These are phyloP conservation scores for Dascyllus trimaculatus DNA, from an alignment of 2,113 vertebrate genomes.

Conservation along the genomic window DNA sequence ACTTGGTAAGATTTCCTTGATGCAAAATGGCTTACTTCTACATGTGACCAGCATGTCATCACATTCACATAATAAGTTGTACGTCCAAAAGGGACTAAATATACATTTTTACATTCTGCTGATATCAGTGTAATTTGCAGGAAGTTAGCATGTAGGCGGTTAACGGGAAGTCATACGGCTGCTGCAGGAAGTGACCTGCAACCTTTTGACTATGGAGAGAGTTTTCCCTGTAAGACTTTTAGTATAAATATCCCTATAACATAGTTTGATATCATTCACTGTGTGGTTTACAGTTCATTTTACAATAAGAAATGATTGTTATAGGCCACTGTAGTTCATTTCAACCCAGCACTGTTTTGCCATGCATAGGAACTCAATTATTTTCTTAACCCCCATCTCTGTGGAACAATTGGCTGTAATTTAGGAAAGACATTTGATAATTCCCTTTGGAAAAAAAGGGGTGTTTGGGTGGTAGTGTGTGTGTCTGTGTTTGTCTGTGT, in stretches of 20 bases:
- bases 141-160: neutral
- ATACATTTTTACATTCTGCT: conserved; percentile 2
- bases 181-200: neutral
- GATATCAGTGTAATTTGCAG: neutral
- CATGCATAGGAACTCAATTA: too few relatives aligned
- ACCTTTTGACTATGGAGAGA: neutral
- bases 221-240: neutral
- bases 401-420: neutral
- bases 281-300: neutral
- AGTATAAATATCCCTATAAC: neutral
- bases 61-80: neutral
- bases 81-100: neutral
- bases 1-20: too few relatives aligned
- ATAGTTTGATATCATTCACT: neutral
- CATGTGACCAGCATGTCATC: neutral
- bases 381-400: neutral
- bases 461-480: too few relatives aligned
- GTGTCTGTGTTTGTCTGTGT: neutral
- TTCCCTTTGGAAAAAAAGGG: neutral
- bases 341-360: too few relatives aligned
- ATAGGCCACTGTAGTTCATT: too few relatives aligned
- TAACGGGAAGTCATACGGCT: conserved; percentile 18
- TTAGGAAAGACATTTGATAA: neutral
- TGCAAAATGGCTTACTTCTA: neutral
- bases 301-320: too few relatives aligned